Evolutionary conservation across 2,888 invertebrate species (phyloP), one percentile per base, ranked within the genome.

Genomic region (Nephrotoma guestfalica): DNA sequence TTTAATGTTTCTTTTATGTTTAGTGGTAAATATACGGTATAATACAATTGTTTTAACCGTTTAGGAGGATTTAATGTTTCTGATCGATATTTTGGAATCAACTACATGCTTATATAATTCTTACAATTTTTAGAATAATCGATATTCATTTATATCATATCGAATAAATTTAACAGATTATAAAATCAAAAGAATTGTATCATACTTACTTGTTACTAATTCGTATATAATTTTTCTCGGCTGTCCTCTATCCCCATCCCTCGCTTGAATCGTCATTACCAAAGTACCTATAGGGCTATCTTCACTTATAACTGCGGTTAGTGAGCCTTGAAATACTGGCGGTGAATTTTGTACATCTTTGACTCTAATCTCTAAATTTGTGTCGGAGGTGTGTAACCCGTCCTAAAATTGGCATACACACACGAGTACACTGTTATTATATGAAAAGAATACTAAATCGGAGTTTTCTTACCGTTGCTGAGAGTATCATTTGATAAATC

Each of bases 281-380:
- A 96, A 91, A 0, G 96, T 95, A 11, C 97, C 97, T 57, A 97
- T 96, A 0, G 96, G 94, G 87, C 95, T 96, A 89, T 97, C 96
- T 90, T 97, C 97, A 41, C 94, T 93, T 45, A 97, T 93, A 41
- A 97, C 94, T 0, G 96, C 96, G 13, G 95, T 95, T 86, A 97
- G 92, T 0, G 96, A 94, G 0, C 96, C 96, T 85, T 94, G 94
- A 92, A 97, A 97, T 86, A 95, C 94, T 0, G 97, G 97, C 0
- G 97, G 96, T 0, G 95, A 95, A 90, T 97, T 97, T 92, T 97
- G 97, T 0, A 97, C 95, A 90, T 97, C 97, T 87, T 94, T 93
- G 0, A 98, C 95, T 88, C 95, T 94, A 41, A 97, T 94, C 89
- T 95, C 95, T 13, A 97, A 95, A 86, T 94, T 94, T 0, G 96